These are phyloP conservation scores for Melanotaenia nigrans DNA, from an alignment of 2,797 vertebrate species.

Conservation along the genomic window DNA sequence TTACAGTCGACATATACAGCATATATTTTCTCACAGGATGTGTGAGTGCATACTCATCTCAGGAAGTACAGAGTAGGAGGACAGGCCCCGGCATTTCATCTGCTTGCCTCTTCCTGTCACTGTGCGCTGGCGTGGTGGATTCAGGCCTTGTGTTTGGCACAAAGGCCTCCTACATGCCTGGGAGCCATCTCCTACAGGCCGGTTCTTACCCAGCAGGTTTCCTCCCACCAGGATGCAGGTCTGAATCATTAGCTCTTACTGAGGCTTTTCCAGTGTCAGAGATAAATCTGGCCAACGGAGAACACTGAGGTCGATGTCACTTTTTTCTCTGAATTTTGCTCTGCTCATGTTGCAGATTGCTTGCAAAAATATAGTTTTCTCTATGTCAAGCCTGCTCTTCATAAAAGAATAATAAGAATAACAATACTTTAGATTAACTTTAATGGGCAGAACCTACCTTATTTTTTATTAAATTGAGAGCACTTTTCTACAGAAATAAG, in stretches of 20 bases:
- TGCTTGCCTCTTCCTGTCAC: constrained; percentile 63
- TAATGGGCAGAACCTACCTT: constrained; percentile 26
- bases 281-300: constrained; percentile 47
- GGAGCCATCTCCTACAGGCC: constrained; percentile 66
- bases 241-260: constrained; percentile 61
- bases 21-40: constrained; percentile 20
- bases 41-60: constrained; percentile 49
- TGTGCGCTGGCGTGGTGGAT: constrained; percentile 65
- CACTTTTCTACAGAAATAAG: constrained; percentile 36
- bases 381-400: constrained; percentile 6
- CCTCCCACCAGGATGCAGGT: constrained; percentile 63
- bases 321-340: constrained; percentile 16
- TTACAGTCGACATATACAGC: constrained; percentile 54
- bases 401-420: not conserved
- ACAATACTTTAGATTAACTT: constrained; percentile 29
- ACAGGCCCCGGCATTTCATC: constrained; percentile 62
- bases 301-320: constrained; percentile 45
- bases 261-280: constrained; percentile 47
- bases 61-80: constrained; percentile 74
- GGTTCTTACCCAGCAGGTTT: constrained; percentile 54
- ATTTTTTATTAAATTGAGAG: constrained; percentile 26
- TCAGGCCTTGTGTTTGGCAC: constrained; percentile 64
- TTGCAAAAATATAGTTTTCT: not conserved
- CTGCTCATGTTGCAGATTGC: constrained; percentile 14
- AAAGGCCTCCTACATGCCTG: constrained; percentile 71